Evolutionary conservation across 2,797 vertebrate genomes (phyloP), one percentile per base, ranked within the genome.

Genomic region (Paramormyrops hopkinsi): DNA sequence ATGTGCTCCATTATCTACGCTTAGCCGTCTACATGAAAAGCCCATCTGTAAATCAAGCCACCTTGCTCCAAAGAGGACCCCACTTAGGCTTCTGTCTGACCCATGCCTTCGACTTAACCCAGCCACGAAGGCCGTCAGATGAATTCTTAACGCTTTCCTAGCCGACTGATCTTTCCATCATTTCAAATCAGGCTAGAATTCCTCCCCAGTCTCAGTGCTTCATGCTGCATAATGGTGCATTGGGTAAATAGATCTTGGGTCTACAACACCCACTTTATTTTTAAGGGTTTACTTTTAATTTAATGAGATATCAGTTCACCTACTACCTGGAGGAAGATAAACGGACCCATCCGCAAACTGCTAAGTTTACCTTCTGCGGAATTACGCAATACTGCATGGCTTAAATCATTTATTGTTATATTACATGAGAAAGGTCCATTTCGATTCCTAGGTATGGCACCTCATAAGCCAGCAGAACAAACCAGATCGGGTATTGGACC

Each of bases 21-120:
- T 85, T 88, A 92, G 90, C 91, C 89, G 91, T 94, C 89, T 93
- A 90, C 92, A 92, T 83, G 91, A 91, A 90, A 94, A 91, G 88
- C 91, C 92, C 91, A 89, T 48, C 92, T 92, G 91, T 91, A 93
- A 93, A 94, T 94, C 92, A 93, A 91, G 89, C 76, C 89, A 89
- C 90, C 90, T 79, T 92, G 89, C 90, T 91, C 92, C 89, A 90
- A 92, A 87, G 86, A 19, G 92, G 91, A 92, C 92, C 91, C 90
- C 91, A 90, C 90, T 33, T 91, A 90, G 76, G 88, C 85, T 87
- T 90, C 91, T 93, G 92, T 91, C 46, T 93, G 93, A 94, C 92
- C 93, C 50, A 87, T 87, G 56, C 56, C 91, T 87, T 88, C n/a
- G 90, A 59, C 29, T 54, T 48, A 76, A 88, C 90, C 88, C 89